phyloP scores from a whole-genome alignment of 2,888 invertebrate genomes.

The Drosophila eohydei region DNA sequence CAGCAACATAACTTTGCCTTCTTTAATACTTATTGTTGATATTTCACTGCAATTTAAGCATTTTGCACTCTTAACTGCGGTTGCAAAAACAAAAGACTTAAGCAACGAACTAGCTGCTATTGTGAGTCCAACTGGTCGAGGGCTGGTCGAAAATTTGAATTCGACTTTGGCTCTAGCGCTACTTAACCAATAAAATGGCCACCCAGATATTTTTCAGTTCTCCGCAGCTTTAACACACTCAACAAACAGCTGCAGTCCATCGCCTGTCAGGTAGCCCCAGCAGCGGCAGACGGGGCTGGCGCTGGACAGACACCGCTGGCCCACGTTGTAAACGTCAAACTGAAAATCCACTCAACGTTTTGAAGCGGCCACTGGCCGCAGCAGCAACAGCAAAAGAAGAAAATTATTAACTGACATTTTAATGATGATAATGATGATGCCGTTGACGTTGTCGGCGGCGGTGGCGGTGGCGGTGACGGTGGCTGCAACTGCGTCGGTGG shows the following conservation, averaged over 20 bases:
- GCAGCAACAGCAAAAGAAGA: constrained; percentile 16
- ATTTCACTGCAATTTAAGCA: constrained; percentile 75
- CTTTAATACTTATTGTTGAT: constrained; percentile 75
- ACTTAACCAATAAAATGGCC: constrained; percentile 32
- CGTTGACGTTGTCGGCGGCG: constrained; percentile 59
- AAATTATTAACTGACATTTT: constrained; percentile 83
- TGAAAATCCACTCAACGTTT: constrained; percentile 71
- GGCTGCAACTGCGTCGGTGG: constrained; percentile 79
- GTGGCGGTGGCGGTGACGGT: constrained; percentile 37
- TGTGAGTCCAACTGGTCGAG: constrained; percentile 10
- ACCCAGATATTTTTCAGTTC: constrained; percentile 45
- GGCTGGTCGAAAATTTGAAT: constrained; percentile 24
- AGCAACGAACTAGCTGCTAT: constrained; percentile 70
- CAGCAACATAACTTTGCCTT: constrained; percentile 59
- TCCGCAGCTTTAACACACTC: constrained; percentile 38
- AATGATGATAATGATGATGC: constrained; percentile 83
- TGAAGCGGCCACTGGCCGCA: constrained; percentile 31
- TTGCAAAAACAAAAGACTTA: constrained; percentile 75
- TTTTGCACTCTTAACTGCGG: constrained; percentile 72
- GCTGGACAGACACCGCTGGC: constrained; percentile 29
- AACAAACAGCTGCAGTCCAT: constrained; percentile 28
- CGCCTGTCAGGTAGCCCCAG: constrained; percentile 40
- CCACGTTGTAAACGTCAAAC: constrained; percentile 68
- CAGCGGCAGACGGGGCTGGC: background rate
- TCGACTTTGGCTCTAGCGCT: background rate